These are phyloP conservation scores for Drosophila insularis DNA, from an alignment of 1,140 invertebrate genomes.

Conservation along the genomic window DNA sequence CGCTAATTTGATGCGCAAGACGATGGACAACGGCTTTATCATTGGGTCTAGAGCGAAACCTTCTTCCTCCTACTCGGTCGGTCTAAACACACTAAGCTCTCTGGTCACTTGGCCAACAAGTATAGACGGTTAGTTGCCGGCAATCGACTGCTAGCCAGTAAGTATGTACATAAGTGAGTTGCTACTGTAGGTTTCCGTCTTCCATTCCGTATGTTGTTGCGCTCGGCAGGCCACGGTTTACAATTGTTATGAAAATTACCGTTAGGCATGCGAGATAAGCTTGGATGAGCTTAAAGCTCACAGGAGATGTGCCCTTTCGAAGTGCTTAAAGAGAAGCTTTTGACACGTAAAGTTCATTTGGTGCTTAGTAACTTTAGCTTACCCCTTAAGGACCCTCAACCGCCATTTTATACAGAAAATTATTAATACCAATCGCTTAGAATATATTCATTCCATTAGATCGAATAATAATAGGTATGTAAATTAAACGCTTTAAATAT, in stretches of 20 bases:
- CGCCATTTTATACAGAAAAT: no score
- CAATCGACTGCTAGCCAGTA: neutral
- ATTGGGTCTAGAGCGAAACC: slow-evolving; percentile 14
- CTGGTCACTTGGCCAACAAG: slow-evolving; percentile 46
- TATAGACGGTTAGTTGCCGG: neutral
- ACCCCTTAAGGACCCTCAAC: neutral
- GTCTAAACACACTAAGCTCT: neutral
- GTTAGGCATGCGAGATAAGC: slow-evolving; percentile 32
- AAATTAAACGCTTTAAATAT: no score
- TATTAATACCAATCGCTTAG: no score
- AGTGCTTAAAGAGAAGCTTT: neutral
- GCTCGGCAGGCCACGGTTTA: slow-evolving; percentile 44
- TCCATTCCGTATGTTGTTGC: slow-evolving; percentile 67
- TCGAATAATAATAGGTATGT: no score
- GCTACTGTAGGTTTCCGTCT: slow-evolving; percentile 23
- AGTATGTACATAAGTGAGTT: neutral
- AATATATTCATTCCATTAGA: no score
- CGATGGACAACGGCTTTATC: slow-evolving; percentile 37
- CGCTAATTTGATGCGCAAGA: slow-evolving; percentile 72
- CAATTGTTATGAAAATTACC: slow-evolving; percentile 40
- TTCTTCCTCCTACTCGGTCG: neutral
- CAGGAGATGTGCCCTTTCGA: neutral
- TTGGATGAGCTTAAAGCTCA: slow-evolving; percentile 26
- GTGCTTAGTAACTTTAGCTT: no score
- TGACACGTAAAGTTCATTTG: neutral